Base-by-base conservation (phyloP, 2,113 vertebrate genomes). In the Perca schrenkii region DNA sequence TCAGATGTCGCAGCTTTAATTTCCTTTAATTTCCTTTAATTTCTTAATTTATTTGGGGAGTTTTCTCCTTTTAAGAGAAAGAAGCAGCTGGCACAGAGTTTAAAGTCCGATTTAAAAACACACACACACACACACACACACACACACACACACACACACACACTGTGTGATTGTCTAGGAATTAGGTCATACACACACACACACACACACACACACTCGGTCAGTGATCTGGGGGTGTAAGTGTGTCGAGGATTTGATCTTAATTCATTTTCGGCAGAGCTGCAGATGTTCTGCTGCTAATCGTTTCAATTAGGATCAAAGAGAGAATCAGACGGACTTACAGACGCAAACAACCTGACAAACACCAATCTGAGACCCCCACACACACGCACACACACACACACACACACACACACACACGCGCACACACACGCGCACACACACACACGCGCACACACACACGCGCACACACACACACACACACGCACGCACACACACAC, bases 201-300 rank as follows among this genome's bases (percentile, higher is more conserved):
- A 34, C 34, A 34, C 5, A 34, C 34, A 34, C 34, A 6, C 34
- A 34, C 34, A 1, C 34, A 6, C 34, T 34, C 34, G 5, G 34
- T 34, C 34, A 34, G 34, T 34, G 34, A 34, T 34, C 34, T 5
- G 5, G 34, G 34, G 34, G 54, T 40, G 31, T 57, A 46, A 71
- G 82, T 65, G 82, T 65, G 67, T 31, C 8, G 52, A 79, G 86
- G 86, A 89, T 91, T 91, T 69, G 66, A 89, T 84, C 78, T 88
- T 86, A 79, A 89, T 86, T 91, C 88, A 71, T 88, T 86, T 68
- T 72, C 54, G 66, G 46, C 91, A 94, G 91, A 92, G 92, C 54
- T 69, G 46, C 91, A 94, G 91, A 92, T 93, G 93, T 91, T 85
- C 71, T 19, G 67, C 73, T 81, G 80, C 81, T 92, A 87, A 90